Percentiles rank a stretch among this genome's conserved stretches.
phyloP scores from a whole-genome alignment of 2,113 vertebrate genomes.

The Serinus canaria region DNA sequence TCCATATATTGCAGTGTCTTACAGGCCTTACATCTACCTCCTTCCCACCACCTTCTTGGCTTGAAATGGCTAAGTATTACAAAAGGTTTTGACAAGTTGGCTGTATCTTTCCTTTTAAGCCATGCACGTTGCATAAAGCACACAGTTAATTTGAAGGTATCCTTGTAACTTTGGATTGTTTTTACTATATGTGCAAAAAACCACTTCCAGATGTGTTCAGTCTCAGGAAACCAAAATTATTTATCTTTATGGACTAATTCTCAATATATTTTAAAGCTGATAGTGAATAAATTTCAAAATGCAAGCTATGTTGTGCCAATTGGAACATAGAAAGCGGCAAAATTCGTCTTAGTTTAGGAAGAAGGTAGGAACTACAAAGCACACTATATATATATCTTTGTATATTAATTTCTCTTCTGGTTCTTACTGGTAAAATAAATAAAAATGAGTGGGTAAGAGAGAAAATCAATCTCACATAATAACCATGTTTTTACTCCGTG shows the following conservation, averaged over 20 bases:
- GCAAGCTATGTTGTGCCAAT: background rate
- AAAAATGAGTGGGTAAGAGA: background rate
- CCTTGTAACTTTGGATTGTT: background rate
- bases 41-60: background rate
- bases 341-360: background rate
- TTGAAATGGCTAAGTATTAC: background rate
- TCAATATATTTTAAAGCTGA: constrained; percentile 3
- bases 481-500: background rate
- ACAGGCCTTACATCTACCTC: background rate
- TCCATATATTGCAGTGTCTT: background rate
- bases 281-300: constrained; percentile 22
- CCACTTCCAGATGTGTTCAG: constrained; percentile 30
- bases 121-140: background rate
- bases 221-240: background rate
- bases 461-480: background rate
- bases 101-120: background rate
- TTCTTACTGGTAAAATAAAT: background rate
- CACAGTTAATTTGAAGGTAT: background rate
- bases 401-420: constrained; percentile 12
- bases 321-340: background rate
- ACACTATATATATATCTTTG: background rate
- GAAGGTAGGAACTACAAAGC: background rate
- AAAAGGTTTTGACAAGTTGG: background rate
- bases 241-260: background rate
- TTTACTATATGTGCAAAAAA: constrained; percentile 9